Conservation (phyloP, 2,113 vertebrate species). For the Enhydra lutris region DNA sequence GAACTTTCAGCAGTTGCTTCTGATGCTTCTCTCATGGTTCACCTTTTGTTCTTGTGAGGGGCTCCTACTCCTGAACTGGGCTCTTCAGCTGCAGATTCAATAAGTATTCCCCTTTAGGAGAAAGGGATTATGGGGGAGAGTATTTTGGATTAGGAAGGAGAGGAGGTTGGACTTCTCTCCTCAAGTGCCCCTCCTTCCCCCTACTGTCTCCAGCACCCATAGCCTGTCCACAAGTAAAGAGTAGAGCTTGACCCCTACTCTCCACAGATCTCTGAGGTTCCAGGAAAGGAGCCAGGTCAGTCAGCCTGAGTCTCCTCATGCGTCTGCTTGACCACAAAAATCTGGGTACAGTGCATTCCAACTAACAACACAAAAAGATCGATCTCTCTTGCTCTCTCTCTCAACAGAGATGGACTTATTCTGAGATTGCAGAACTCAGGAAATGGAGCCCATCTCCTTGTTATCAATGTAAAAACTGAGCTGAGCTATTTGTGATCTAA, state of each 20-base stretch:
- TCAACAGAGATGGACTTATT: not conserved
- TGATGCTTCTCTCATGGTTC: not conserved
- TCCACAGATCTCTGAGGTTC: not conserved
- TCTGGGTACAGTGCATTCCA: not conserved
- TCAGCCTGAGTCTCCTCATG: not conserved
- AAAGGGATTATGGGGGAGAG: not conserved
- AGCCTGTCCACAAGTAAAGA: not conserved
- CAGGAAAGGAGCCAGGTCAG: not conserved
- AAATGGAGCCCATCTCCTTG: constrained; percentile 52
- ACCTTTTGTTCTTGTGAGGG: not conserved
- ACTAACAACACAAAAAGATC: not conserved
- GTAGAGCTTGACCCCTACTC: not conserved
- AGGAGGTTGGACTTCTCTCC: not conserved
- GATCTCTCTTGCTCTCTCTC: not conserved
- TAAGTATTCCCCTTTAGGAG: not conserved
- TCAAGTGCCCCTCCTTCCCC: not conserved
- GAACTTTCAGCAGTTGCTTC: not conserved
- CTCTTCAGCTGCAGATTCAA: not conserved
- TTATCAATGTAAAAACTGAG: constrained; percentile 69
- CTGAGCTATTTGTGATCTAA: constrained; percentile 59
- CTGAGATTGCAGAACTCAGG: constrained; percentile 29
- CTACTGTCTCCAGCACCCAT: not conserved
- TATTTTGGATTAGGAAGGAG: not conserved
- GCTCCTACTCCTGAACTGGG: not conserved
- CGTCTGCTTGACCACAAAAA: not conserved